phyloP scores from a whole-genome alignment of 53 echinoderm and acorn worm species.

The Hippasteria phrygiana region DNA sequence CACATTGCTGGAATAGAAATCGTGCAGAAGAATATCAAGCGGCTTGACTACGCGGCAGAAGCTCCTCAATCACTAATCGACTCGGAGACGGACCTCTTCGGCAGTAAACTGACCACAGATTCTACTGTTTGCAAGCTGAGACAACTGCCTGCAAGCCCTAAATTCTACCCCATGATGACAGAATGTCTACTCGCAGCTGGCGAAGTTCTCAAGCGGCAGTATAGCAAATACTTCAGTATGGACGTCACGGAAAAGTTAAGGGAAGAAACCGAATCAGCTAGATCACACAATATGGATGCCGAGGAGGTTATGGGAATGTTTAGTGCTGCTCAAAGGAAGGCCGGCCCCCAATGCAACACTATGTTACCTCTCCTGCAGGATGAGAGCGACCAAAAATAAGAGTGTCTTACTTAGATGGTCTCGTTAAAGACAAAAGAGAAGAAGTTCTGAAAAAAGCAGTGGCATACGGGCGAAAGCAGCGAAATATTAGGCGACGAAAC shows the following conservation, averaged over 20 bases:
- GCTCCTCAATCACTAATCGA: background rate
- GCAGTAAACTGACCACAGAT: slow-evolving; percentile 22
- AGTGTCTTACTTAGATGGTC: slow-evolving; percentile 55
- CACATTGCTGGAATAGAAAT: slow-evolving; percentile 66
- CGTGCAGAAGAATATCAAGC: slow-evolving; percentile 42
- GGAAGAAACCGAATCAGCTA: slow-evolving; percentile 60
- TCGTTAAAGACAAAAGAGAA: slow-evolving; percentile 43
- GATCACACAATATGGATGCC: slow-evolving; percentile 69
- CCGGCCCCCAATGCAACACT: slow-evolving; percentile 65
- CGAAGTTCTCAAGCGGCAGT: slow-evolving; percentile 47
- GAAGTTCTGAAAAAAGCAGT: slow-evolving; percentile 62
- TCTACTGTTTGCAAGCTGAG: background rate
- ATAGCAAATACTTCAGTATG: slow-evolving; percentile 51
- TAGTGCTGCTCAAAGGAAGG: slow-evolving; percentile 41
- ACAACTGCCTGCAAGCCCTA: background rate
- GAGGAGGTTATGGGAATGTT: slow-evolving; percentile 75
- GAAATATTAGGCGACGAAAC: slow-evolving; percentile 56
- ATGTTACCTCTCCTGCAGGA: slow-evolving; percentile 34
- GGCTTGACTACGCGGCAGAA: slow-evolving; percentile 31
- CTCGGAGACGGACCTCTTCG: slow-evolving; percentile 51
- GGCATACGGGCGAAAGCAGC: slow-evolving; percentile 70
- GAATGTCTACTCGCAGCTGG: slow-evolving; percentile 15
- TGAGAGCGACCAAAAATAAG: slow-evolving; percentile 58
- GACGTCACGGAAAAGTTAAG: slow-evolving; percentile 51
- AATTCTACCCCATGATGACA: slow-evolving; percentile 12